Evolutionary conservation across 2,888 invertebrate genomes (phyloP).

Genomic region (Lycophotia porphyrea): DNA sequence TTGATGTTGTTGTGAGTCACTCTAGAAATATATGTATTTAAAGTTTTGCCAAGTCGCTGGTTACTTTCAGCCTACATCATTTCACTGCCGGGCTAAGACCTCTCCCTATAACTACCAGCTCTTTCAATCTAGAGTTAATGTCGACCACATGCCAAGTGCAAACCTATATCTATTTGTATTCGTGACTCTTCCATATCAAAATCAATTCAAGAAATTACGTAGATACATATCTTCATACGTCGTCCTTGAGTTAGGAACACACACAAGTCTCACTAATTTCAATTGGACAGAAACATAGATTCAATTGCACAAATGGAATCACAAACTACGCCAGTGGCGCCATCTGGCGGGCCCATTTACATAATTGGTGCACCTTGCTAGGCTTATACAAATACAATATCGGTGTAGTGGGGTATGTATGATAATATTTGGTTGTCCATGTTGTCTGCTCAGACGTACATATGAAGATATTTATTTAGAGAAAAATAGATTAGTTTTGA

Average conservation of each 20-base stretch:
- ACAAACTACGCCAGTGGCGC: slow-evolving; percentile 51
- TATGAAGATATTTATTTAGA: neutral
- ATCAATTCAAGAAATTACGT: neutral
- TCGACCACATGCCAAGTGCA: neutral
- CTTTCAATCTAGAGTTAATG: neutral
- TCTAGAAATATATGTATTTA: neutral
- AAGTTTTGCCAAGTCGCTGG: neutral
- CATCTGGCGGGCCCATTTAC: slow-evolving; percentile 58
- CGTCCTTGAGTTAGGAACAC: neutral
- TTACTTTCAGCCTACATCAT: neutral
- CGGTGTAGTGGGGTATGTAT: slow-evolving; percentile 9
- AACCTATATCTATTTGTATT: neutral
- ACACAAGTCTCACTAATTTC: slow-evolving; percentile 45
- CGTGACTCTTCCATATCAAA: slow-evolving; percentile 6
- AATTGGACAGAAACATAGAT: slow-evolving; percentile 47
- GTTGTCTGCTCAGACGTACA: neutral
- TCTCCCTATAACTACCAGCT: neutral
- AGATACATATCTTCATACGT: neutral
- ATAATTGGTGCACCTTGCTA: slow-evolving; percentile 65
- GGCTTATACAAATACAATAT: slow-evolving; percentile 43
- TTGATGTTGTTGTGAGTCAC: no score
- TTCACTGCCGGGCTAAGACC: neutral
- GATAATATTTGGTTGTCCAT: slow-evolving; percentile 39
- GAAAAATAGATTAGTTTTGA: neutral
- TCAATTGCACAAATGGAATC: slow-evolving; percentile 63